Base-by-base conservation (phyloP, 2,888 invertebrate genomes). In the Melinaea menophilus region DNA sequence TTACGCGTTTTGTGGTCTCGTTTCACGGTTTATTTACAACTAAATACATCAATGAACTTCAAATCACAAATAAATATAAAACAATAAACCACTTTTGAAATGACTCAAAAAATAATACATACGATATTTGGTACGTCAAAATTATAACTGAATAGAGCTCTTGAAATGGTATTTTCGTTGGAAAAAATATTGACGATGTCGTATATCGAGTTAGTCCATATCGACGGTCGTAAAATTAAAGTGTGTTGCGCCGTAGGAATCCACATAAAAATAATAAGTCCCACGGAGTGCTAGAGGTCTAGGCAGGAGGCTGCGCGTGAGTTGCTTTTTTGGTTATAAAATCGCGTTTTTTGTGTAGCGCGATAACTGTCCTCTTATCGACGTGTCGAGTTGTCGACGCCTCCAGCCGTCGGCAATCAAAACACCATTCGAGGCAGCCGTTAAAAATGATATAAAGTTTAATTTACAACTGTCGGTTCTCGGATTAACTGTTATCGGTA, bases 401-500 rank as follows among this genome's bases (percentile, higher is more conserved):
- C 90, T 90, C 86, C 87, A 86, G 85, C 84, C 86, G 75, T 78
- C 85, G 81, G 88, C 87, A 89, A 90, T 90, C 90, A 90, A 90
- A 90, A 89, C 88, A 88, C 87, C 88, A 89, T 90, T 88, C 85
- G 84, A 80, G 74, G 76, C 73, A 81, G 81, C 82, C 88, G 86
- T 90, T 90, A 90, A 90, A 90, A 89, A 86, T 88, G 86, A 87
- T 87, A 90, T 90, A 90, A 90, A 90, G 77, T 89, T 88, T 85
- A 89, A 90, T 90, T 90, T 90, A 90, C 86, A 85, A 76, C 75
- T 80, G 81, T 71, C 78, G 77, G 79, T 80, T 83, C 84, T 78
- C 73, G 82, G 86, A 85, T 88, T 88, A 87, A 86, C 87, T 84
- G 90, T 84, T 83, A 85, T 84, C 81, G 81, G 80, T 75, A 85